Evolutionary conservation across 1,140 invertebrate species (phyloP), one percentile per base, ranked within the genome.

Genomic region (Eubasilissa regina): DNA sequence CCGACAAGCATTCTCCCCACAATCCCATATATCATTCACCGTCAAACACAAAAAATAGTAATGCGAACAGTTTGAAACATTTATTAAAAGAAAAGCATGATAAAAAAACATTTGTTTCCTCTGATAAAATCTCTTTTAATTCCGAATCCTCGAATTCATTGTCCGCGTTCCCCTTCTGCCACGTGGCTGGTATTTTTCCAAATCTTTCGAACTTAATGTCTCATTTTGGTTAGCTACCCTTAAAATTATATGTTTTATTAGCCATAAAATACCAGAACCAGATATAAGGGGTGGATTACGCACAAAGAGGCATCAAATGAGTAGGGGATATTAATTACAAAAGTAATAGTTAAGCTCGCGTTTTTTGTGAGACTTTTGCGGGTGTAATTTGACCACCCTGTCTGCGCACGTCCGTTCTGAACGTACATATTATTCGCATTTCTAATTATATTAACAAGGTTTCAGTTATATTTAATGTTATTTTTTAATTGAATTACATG

Each of bases 221-320:
- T 78, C 55, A 78, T 78, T 78, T 55, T 68, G 76, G 43, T 47
- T 21, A 17, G 48, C 45, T 75, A 21, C 58, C 73, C 74, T 56
- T 64, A 75, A 55, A 60, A 75, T 75, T 62, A 44, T 55, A 73
- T 62, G 53, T 75, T 75, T 75, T 77, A 77, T 60, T 74, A 74
- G 53, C 70, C 70, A 74, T 74, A 74, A 74, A 74, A 74, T 74
- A 74, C 70, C 53, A 74, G 53, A 55, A 43, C 21, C 47, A 70
- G 66, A 70, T 70, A 62, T 62, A 51, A 53, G 72, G 55, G 55
- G 51, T 74, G 43, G 51, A 74, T 74, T 74, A 44, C 72, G 25
- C 44, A 56, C 72, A 58, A 72, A 51, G 55, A 58, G 35, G n/a
- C 51, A 56, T 74, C 72, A 56, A 60, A 74, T 60, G 45, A 74